A percentile compares a stretch with the other conserved stretches of the same genome.
These are phyloP conservation scores for Brachypodius melanocephalos DNA, from an alignment of 2,113 vertebrate genomes.

Conservation along the genomic window DNA sequence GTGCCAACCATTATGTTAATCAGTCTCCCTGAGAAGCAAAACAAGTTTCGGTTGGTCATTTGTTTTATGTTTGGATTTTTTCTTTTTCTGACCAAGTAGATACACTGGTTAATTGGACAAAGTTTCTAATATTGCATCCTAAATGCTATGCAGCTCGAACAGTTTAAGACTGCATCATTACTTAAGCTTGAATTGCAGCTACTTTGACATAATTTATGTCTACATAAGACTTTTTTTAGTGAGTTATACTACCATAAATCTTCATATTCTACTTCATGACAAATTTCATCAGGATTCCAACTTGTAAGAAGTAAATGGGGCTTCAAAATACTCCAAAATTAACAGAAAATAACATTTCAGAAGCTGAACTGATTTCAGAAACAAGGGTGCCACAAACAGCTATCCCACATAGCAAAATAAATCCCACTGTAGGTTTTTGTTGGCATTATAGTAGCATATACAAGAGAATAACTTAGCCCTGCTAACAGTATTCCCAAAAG, in stretches of 20 bases:
- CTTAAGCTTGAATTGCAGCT: not conserved
- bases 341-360: not conserved
- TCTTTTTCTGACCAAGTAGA: not conserved
- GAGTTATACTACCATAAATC: not conserved
- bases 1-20: not conserved
- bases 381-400: not conserved
- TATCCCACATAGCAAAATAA: not conserved
- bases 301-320: not conserved
- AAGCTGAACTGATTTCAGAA: not conserved
- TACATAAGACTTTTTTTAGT: not conserved
- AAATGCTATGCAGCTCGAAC: not conserved
- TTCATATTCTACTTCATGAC: not conserved
- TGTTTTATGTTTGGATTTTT: not conserved
- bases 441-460: not conserved
- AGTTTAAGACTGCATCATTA: not conserved
- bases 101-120: not conserved
- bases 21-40: not conserved
- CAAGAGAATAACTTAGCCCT: not conserved
- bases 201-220: not conserved
- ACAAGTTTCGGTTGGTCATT: not conserved
- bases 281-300: not conserved
- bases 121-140: not conserved
- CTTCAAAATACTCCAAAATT: not conserved
- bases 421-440: not conserved
- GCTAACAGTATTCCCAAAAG: not conserved